A percentile compares a stretch with the other conserved stretches of the same genome.
Conservation (phyloP, 2,797 vertebrate genomes). For the Kryptolebias ocellatus region DNA sequence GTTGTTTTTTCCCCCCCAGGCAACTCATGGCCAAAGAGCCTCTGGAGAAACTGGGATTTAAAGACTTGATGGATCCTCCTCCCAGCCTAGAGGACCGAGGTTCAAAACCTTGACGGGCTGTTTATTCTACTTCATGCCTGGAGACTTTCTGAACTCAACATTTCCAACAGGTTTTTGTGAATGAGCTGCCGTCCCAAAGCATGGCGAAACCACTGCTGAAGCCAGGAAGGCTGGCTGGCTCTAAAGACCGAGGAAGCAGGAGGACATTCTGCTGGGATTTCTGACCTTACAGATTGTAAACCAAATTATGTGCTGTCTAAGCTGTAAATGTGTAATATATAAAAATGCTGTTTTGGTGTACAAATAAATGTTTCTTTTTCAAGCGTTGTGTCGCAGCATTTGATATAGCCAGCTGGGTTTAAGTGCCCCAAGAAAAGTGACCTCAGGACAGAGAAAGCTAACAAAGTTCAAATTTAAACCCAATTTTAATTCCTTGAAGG, state of each 20-base stretch:
- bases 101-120: constrained; percentile 47
- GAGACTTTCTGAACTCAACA: background rate
- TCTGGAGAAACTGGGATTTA: constrained; percentile 89
- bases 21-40: constrained; percentile 92
- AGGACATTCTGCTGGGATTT: background rate
- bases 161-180: background rate
- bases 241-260: background rate
- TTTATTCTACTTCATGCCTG: background rate
- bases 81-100: constrained; percentile 63
- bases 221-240: background rate
- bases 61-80: constrained; percentile 81
- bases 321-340: background rate
- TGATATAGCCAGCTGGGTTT: too few relatives aligned
- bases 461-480: background rate
- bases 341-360: background rate
- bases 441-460: background rate
- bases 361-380: background rate
- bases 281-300: background rate
- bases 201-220: background rate
- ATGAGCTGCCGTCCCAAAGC: background rate
- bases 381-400: too few relatives aligned
- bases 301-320: background rate
- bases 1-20: constrained; percentile 38
- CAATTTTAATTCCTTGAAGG: too few relatives aligned
- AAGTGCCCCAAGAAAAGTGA: too few relatives aligned